A percentile compares a stretch with the other conserved stretches of the same genome.
These are phyloP conservation scores for Linurgus olivaceus DNA, from an alignment of 2,797 vertebrate species.

Conservation along the genomic window DNA sequence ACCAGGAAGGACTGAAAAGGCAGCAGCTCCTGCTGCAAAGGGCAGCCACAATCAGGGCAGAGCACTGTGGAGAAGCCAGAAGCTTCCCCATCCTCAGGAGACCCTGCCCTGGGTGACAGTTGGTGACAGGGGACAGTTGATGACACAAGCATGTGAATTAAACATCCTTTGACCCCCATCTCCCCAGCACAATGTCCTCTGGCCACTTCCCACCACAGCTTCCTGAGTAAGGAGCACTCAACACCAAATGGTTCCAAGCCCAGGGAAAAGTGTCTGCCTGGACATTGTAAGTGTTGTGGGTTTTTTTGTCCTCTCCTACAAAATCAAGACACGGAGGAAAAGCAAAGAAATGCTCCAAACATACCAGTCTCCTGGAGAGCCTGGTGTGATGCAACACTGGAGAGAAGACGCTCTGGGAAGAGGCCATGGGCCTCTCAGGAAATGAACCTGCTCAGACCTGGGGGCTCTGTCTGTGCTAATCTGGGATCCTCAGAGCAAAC, in stretches of 20 bases:
- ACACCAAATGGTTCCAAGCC: background rate
- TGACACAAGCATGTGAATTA: background rate
- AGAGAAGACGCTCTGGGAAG: accelerated
- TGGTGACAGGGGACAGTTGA: background rate
- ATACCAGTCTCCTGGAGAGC: background rate
- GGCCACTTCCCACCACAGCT: background rate
- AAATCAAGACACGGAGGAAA: background rate
- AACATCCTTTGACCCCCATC: background rate
- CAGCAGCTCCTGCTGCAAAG: background rate
- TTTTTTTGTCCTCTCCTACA: background rate
- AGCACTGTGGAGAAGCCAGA: background rate
- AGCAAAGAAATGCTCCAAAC: background rate
- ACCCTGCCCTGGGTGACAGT: background rate
- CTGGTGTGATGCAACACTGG: background rate
- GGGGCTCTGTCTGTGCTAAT: background rate
- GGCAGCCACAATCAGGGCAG: background rate
- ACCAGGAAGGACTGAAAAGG: background rate
- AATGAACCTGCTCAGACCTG: background rate
- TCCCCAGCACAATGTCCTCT: background rate
- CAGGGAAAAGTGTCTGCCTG: background rate
- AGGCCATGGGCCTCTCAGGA: background rate
- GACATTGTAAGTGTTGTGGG: background rate
- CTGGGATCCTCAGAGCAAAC: background rate
- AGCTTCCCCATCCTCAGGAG: background rate
- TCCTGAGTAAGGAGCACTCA: background rate